These are phyloP conservation scores for Omphaloscelis lunosa DNA, from an alignment of 2,888 invertebrate genomes.

Conservation along the genomic window DNA sequence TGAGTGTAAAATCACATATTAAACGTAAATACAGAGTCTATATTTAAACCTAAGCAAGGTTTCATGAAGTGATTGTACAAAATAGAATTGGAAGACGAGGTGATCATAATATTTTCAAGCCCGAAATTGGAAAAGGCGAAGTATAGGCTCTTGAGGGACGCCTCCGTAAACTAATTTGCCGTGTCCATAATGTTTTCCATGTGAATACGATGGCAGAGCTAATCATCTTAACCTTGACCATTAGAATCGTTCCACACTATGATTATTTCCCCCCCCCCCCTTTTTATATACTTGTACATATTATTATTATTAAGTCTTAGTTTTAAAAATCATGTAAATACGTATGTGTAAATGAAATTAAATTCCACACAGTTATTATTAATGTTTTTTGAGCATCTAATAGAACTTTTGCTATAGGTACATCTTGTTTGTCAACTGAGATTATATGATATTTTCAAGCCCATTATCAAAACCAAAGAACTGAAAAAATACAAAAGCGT, in stretches of 20 bases:
- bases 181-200: not conserved
- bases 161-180: not conserved
- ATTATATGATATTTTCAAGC: not conserved
- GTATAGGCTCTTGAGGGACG: slow-evolving; percentile 34
- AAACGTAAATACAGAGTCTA: slow-evolving; percentile 16
- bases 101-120: not conserved
- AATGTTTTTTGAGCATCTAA: not conserved
- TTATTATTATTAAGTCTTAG: too few relatives aligned
- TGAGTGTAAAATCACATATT: slow-evolving; percentile 20
- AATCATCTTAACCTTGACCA: slow-evolving; percentile 32
- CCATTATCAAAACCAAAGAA: not conserved
- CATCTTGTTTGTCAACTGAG: not conserved
- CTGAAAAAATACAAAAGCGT: not conserved
- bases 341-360: too few relatives aligned
- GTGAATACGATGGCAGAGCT: slow-evolving; percentile 15
- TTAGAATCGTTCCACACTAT: slow-evolving; percentile 28
- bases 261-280: too few relatives aligned
- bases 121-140: slow-evolving; percentile 14
- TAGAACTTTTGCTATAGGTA: slow-evolving; percentile 5
- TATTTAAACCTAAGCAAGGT: slow-evolving; percentile 28
- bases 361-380: too few relatives aligned
- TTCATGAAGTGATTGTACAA: not conserved
- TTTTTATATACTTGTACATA: too few relatives aligned
- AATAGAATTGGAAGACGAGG: not conserved
- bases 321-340: too few relatives aligned